Evolutionary conservation across 2,113 vertebrate species (phyloP).

Genomic region (Pitta sordida): DNA sequence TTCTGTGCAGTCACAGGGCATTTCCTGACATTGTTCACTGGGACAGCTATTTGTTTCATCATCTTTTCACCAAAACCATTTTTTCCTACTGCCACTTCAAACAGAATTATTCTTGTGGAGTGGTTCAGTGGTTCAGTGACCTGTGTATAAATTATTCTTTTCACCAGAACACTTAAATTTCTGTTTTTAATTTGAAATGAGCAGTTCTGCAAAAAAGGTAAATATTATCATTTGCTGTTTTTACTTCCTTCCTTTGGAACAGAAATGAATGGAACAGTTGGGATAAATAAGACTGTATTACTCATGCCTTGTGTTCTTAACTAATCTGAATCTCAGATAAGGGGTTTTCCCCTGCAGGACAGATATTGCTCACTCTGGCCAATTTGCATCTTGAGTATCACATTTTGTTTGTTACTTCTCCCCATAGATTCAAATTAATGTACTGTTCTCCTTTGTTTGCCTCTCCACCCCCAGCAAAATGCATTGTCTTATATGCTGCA

Average conservation of each 20-base stretch:
- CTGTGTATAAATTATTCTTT: background rate
- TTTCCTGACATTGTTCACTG: background rate
- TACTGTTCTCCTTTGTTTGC: background rate
- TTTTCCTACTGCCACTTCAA: background rate
- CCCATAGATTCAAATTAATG: background rate
- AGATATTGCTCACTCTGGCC: background rate
- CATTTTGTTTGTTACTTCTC: background rate
- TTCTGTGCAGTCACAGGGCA: background rate
- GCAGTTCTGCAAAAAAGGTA: background rate
- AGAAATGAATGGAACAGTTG: background rate
- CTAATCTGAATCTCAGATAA: background rate
- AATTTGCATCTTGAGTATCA: background rate
- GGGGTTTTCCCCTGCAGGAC: background rate
- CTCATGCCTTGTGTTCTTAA: background rate
- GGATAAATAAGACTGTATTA: background rate
- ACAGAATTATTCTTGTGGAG: accelerated
- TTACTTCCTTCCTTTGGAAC: slow-evolving; percentile 16
- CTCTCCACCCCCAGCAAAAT: background rate
- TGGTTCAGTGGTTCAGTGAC: background rate
- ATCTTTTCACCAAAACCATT: background rate
- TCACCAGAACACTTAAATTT: background rate
- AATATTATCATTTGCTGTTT: background rate
- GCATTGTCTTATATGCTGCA: background rate
- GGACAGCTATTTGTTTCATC: background rate
- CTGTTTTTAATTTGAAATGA: background rate